phyloP scores from a whole-genome alignment of 2,888 invertebrate genomes.

The Torymus texanus region DNA sequence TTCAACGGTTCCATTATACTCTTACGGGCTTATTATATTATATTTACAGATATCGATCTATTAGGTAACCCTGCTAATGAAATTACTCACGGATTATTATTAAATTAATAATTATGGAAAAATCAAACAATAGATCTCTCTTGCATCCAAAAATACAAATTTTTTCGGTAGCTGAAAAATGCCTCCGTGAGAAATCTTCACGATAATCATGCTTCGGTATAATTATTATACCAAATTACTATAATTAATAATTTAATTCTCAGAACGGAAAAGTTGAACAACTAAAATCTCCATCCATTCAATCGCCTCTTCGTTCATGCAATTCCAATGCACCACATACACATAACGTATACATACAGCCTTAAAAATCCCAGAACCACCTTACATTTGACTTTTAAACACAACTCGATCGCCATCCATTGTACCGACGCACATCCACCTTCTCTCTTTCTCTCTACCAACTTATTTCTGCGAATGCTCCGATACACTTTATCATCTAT shows the following conservation, averaged over 20 bases:
- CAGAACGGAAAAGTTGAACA: no score
- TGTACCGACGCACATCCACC: neutral
- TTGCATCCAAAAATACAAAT: no score
- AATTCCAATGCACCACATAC: no score
- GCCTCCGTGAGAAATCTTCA: no score
- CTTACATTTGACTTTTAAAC: neutral
- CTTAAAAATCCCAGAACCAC: neutral
- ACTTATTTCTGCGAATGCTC: slow-evolving; percentile 11
- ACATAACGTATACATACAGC: neutral
- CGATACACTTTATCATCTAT: slow-evolving; percentile 11
- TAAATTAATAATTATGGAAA: neutral
- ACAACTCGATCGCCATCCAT: slow-evolving; percentile 1
- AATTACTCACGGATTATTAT: slow-evolving; percentile 6
- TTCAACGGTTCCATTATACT: slow-evolving; percentile 3
- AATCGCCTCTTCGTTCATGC: no score
- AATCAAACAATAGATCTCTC: neutral
- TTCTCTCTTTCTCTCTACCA: neutral
- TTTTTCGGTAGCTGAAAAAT: no score
- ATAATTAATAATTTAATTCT: no score
- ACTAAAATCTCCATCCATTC: no score
- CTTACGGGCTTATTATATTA: neutral
- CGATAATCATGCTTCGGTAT: no score
- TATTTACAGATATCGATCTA: neutral
- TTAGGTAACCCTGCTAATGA: neutral
- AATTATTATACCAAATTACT: no score